Percentiles rank a stretch among this genome's conserved stretches.
phyloP scores from a whole-genome alignment of 2,797 vertebrate genomes.

The Champsocephalus esox region DNA sequence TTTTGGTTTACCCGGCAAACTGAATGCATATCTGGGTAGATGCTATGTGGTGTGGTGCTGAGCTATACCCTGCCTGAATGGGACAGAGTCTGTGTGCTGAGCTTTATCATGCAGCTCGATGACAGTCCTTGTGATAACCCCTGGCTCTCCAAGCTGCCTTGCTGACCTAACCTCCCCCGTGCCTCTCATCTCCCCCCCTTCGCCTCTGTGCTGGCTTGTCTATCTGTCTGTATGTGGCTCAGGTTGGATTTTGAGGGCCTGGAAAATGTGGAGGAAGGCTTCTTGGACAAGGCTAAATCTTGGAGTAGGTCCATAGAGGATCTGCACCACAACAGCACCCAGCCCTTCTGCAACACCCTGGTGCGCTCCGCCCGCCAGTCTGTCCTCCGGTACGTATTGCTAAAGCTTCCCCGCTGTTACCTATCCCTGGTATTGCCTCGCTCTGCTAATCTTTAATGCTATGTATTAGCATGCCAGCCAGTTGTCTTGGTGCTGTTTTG shows the following conservation, averaged over 20 bases:
- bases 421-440: conserved; percentile 62
- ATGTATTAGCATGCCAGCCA: conserved; percentile 59
- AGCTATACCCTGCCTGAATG: conserved; percentile 59
- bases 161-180: conserved; percentile 69
- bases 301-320: conserved; percentile 99
- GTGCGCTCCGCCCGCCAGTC: conserved; percentile 96
- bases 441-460: conserved; percentile 64
- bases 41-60: conserved; percentile 47
- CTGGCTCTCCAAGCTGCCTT: conserved; percentile 69
- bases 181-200: conserved; percentile 58
- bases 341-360: conserved; percentile 94
- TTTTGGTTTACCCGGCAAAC: conserved; percentile 63
- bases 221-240: conserved; percentile 74
- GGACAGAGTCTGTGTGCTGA: conserved; percentile 62
- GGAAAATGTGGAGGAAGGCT: conserved; percentile 93
- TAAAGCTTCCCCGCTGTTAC: conserved; percentile 74
- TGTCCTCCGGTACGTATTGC: conserved; percentile 94
- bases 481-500: conserved; percentile 26
- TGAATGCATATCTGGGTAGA: conserved; percentile 56
- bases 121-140: conserved; percentile 72
- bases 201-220: conserved; percentile 71
- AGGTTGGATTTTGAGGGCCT: conserved; percentile 98
- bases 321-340: conserved; percentile 90
- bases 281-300: conserved; percentile 92
- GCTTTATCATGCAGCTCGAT: conserved; percentile 72